Percentiles rank a stretch among this genome's conserved stretches.
Evolutionary conservation across 2,113 vertebrate genomes (phyloP).

Genomic region (Haemorhous mexicanus): DNA sequence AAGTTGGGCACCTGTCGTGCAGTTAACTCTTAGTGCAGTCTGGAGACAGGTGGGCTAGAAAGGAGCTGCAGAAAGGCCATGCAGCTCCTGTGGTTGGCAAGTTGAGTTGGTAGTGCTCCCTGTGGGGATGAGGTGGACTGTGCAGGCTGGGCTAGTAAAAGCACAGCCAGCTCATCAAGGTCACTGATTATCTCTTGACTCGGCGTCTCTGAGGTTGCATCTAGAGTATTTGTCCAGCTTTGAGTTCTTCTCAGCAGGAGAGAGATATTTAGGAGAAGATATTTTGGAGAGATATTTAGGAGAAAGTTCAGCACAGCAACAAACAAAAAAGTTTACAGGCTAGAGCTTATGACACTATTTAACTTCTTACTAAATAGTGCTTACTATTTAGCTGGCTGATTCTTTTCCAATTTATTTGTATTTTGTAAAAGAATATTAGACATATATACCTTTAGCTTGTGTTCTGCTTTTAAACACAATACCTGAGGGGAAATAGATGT

Average conservation of each 20-base stretch:
- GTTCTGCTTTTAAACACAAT: background rate
- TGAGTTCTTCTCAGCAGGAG: background rate
- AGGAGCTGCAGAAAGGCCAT: background rate
- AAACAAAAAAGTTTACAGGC: background rate
- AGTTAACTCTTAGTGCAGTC: background rate
- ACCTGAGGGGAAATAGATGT: background rate
- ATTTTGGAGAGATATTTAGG: background rate
- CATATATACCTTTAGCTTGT: background rate
- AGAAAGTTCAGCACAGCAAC: background rate
- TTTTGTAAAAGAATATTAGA: background rate
- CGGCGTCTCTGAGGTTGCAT: background rate
- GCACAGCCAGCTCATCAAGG: background rate
- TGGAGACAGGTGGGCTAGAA: background rate
- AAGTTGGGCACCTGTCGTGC: background rate
- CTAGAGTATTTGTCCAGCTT: background rate
- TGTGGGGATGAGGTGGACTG: background rate
- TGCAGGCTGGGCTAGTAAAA: background rate
- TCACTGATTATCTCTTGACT: background rate
- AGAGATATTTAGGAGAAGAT: background rate
- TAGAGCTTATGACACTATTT: background rate
- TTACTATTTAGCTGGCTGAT: background rate
- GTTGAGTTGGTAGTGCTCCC: background rate
- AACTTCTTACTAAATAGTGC: background rate
- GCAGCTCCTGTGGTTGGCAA: background rate
- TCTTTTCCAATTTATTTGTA: background rate